These are phyloP conservation scores for Gobius niger DNA, from an alignment of 2,113 vertebrate species.

Conservation along the genomic window DNA sequence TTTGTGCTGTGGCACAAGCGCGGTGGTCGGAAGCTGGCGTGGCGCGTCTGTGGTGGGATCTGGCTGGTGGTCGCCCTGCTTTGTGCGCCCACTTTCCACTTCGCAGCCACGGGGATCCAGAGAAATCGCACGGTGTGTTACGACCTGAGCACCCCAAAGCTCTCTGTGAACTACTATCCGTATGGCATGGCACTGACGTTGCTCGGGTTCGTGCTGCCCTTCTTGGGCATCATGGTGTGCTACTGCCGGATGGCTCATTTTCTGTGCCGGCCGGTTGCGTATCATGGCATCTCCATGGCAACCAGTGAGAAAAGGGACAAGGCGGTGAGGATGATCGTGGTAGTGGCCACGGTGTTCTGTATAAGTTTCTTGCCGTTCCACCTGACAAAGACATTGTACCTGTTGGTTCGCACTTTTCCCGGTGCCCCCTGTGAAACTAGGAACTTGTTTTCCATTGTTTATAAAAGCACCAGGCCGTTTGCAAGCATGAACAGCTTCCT, in stretches of 20 bases:
- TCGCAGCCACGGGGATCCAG: constrained; percentile 86
- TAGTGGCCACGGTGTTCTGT: constrained; percentile 86
- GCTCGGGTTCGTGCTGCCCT: constrained; percentile 89
- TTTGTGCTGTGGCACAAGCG: constrained; percentile 86
- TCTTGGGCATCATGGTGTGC: constrained; percentile 84
- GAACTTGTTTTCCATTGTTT: constrained; percentile 87
- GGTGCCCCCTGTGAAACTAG: constrained; percentile 67
- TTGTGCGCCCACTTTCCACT: constrained; percentile 88
- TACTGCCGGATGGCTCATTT: constrained; percentile 87
- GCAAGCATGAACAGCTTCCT: constrained; percentile 96
- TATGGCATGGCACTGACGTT: constrained; percentile 91
- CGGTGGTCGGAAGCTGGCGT: constrained; percentile 83
- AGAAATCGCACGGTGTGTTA: constrained; percentile 96
- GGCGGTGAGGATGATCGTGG: constrained; percentile 87
- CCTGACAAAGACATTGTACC: constrained; percentile 91
- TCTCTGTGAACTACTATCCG: constrained; percentile 83
- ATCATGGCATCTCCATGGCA: constrained; percentile 59
- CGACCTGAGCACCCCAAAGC: constrained; percentile 83
- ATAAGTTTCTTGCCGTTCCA: constrained; percentile 96
- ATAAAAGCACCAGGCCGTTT: constrained; percentile 91
- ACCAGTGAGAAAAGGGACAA: constrained; percentile 81
- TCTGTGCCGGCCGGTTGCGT: constrained; percentile 79
- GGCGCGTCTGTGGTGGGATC: constrained; percentile 81
- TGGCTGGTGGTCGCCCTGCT: constrained; percentile 82
- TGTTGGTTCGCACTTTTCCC: constrained; percentile 80